Evolutionary conservation across 2,797 vertebrate genomes (phyloP), one percentile per base, ranked within the genome.

Genomic region (Microctenopoma lineatum): DNA sequence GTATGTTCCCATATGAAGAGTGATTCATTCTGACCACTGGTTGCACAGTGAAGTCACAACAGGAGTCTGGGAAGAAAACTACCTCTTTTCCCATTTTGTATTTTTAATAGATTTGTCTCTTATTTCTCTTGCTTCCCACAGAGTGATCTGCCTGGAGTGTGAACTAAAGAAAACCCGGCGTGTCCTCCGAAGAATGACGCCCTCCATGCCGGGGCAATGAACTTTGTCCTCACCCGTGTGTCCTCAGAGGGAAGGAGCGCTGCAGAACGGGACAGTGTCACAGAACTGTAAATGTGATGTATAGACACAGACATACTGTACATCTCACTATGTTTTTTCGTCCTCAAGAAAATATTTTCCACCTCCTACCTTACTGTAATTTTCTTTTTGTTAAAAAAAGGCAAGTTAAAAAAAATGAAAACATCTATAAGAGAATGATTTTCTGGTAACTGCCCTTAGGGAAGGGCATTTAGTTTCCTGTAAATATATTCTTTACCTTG

Each of bases 261-360:
- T 68, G 61, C 69, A 42, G 61, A 72, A 65, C 59, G 63, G 88
- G 27, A 29, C 4, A 66, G 80, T 81, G 82, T 89, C 84, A 88
- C 88, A 84, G 90, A 96, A 95, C 95, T 98, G 96, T 97, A 99
- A 96, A 99, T 99, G 96, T 94, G 95, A 96, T 98, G 96, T 98
- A 98, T 96, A 98, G 95, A 96, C 95, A 96, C 95, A 96, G 95
- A 95, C 96, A 96, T 96, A 95, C 95, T 91, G 90, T 92, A 90
- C 94, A 96, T 95, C 95, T 94, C 95, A 95, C 97, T 93, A 94
- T 94, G 93, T 92, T 96, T 97, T 95, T 90, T 41, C 14, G 90
- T 92, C 91, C 94, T 95, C 92, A 88, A 94, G 91, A 95, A 91
- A 93, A 92, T 90, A 89, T 91, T 91, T 94, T 95, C 96, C 96